phyloP scores from a whole-genome alignment of 2,888 invertebrate species.

The Lysandra bellargus region DNA sequence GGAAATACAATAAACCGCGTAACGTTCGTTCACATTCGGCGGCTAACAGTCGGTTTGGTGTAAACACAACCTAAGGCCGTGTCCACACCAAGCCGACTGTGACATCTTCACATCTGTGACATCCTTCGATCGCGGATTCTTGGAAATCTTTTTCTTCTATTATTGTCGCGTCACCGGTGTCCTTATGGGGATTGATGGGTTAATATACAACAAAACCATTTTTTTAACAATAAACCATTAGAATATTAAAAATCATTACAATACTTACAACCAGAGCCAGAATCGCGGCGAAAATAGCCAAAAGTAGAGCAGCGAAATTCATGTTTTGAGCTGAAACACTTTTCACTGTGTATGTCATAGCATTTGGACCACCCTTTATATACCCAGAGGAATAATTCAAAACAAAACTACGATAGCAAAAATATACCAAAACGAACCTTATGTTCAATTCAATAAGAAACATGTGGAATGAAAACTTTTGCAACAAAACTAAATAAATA shows the following conservation, averaged over 20 bases:
- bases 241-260: neutral
- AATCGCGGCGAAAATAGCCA: slow-evolving; percentile 22
- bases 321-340: neutral
- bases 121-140: too few species aligned
- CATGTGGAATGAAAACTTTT: neutral
- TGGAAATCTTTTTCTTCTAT: too few species aligned
- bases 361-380: slow-evolving; percentile 4
- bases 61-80: too few species aligned
- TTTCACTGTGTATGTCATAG: neutral
- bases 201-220: neutral
- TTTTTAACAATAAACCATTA: neutral
- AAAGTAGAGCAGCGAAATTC: slow-evolving; percentile 21
- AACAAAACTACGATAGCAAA: neutral
- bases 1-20: too few species aligned
- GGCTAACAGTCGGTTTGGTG: too few species aligned
- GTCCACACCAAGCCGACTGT: too few species aligned
- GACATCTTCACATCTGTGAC: too few species aligned
- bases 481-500: slow-evolving; percentile 19
- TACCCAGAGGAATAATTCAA: slow-evolving; percentile 2
- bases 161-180: too few species aligned
- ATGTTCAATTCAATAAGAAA: neutral
- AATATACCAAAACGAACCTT: neutral
- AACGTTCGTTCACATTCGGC: too few species aligned
- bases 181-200: too few species aligned
- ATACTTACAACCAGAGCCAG: slow-evolving; percentile 24